Percentiles rank a stretch among this genome's conserved stretches.
Evolutionary conservation across 2,113 vertebrate genomes (phyloP).

Genomic region (Corythornis madagascariensis): DNA sequence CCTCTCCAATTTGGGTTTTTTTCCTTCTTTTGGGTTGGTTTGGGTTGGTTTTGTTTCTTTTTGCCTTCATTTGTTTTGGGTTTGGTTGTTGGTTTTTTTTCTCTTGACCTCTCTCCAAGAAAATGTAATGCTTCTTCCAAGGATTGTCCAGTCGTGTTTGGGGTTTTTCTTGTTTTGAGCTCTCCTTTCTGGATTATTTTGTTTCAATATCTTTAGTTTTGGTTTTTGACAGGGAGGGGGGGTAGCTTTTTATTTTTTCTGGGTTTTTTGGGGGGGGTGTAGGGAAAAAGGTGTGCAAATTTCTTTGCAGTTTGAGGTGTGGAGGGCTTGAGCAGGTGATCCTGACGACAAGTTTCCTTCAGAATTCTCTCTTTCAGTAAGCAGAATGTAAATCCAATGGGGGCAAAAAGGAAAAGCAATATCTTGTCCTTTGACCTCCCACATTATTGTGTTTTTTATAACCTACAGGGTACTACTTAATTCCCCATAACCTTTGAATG

Average conservation of each 20-base stretch:
- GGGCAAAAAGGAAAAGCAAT: conserved; percentile 63
- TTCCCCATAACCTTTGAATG: conserved; percentile 59
- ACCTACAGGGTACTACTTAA: conserved; percentile 73
- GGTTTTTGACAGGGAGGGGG: neutral
- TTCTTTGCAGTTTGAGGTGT: conserved; percentile 66
- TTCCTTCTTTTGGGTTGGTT: too few relatives aligned
- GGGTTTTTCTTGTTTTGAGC: conserved; percentile 33
- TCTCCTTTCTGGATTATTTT: conserved; percentile 12
- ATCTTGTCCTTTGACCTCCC: conserved; percentile 72
- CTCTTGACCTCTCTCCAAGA: conserved; percentile 64
- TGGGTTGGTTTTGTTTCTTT: too few relatives aligned
- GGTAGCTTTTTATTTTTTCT: neutral
- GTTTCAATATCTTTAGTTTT: neutral
- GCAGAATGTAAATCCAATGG: conserved; percentile 72
- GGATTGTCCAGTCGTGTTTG: conserved; percentile 74
- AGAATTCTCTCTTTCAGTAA: conserved; percentile 64
- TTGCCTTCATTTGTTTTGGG: too few relatives aligned
- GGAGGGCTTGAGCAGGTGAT: conserved; percentile 67
- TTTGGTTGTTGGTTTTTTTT: neutral
- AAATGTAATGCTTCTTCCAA: conserved; percentile 74
- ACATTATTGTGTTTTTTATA: conserved; percentile 57
- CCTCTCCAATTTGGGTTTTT: too few relatives aligned
- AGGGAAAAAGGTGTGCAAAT: conserved; percentile 50
- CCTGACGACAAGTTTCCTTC: conserved; percentile 57
- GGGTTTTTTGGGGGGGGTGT: neutral